Percentiles rank a stretch among this genome's conserved stretches.
phyloP scores from a whole-genome alignment of 1,140 invertebrate species.

The Lordiphosa mommai region DNA sequence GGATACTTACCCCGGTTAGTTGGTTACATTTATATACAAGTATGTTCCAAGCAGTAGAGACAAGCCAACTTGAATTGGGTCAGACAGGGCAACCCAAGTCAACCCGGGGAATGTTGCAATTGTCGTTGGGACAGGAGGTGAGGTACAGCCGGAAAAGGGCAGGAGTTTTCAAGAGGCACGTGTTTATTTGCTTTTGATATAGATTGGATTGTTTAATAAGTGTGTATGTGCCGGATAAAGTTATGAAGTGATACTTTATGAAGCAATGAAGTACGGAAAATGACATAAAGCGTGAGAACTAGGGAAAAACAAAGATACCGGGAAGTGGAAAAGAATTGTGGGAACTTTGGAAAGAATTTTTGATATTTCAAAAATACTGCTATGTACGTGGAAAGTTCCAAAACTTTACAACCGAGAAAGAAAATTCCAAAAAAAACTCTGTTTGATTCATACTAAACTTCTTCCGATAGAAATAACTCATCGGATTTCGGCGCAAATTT shows the following conservation, averaged over 20 bases:
- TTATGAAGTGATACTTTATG: slow-evolving; percentile 10
- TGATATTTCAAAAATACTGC: too few species aligned
- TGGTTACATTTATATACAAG: slow-evolving; percentile 33
- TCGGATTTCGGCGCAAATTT: too few species aligned
- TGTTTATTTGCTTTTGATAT: slow-evolving; percentile 73
- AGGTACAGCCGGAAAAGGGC: background rate
- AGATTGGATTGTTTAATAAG: slow-evolving; percentile 63
- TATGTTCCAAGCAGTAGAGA: background rate
- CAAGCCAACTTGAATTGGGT: slow-evolving; percentile 57
- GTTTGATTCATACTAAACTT: too few species aligned
- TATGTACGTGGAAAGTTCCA: too few species aligned
- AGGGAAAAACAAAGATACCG: background rate
- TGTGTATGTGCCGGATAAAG: slow-evolving; percentile 12
- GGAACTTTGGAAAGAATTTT: too few species aligned
- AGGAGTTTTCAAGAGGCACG: slow-evolving; percentile 49
- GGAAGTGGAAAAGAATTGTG: too few species aligned
- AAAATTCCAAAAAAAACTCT: too few species aligned
- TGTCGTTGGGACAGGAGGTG: slow-evolving; percentile 2
- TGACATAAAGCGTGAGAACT: background rate
- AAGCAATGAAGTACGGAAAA: slow-evolving; percentile 4
- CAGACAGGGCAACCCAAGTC: slow-evolving; percentile 46
- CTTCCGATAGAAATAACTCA: too few species aligned
- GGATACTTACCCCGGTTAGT: slow-evolving; percentile 33
- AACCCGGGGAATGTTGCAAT: slow-evolving; percentile 20
- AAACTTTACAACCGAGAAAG: too few species aligned